Base-by-base conservation (phyloP, 1,140 invertebrate species). In the Luehdorfia chinensis region DNA sequence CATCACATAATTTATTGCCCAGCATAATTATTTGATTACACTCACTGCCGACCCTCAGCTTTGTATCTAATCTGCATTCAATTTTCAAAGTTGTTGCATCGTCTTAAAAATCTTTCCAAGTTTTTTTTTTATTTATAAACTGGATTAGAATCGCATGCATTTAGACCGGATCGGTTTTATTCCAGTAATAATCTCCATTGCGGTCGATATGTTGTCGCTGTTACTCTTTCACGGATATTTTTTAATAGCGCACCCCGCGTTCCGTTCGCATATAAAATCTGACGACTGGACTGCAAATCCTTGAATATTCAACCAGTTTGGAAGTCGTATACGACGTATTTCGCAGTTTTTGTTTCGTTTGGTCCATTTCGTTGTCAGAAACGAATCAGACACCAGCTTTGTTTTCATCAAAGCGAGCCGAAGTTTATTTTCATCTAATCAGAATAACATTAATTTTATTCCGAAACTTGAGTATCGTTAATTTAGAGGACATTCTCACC, bases 361-460 rank as follows among this genome's bases (percentile, higher is more conserved):
- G 25, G 27, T 50, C 50, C 53, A 48, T 55, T 52, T 43, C 7
- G 52, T 27, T 21, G 16, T 14, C 34, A 50, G 50, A 53, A 53
- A 50, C 33, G 14, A 47, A 47, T 37, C 34, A 4, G 34, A 23
- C 18, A 12, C 27, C 49, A 52, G 45, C 47, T 43, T n/a, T 50
- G 49, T 47, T 54, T 39, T 43, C 47, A 56, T 59, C 46, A 55
- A 54, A 53, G 49, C 30, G 52, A 49, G 28, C 19, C 45, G 28
- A 55, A 63, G 59, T 68, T 68, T 61, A 70, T 64, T 53, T 57
- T 70, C 54, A 55, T 66, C 51, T 61, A 64, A 66, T 55, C 59
- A 57, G 59, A 59, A 60, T 59, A 56, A 45, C 53, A 55, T 66
- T 59, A 55, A 53, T 54, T 46, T 19, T 50, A 41, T 37, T 9